A percentile compares a stretch with the other conserved stretches of the same genome.
phyloP scores from a whole-genome alignment of 2,797 vertebrate genomes.

The Pantherophis vulpinus region DNA sequence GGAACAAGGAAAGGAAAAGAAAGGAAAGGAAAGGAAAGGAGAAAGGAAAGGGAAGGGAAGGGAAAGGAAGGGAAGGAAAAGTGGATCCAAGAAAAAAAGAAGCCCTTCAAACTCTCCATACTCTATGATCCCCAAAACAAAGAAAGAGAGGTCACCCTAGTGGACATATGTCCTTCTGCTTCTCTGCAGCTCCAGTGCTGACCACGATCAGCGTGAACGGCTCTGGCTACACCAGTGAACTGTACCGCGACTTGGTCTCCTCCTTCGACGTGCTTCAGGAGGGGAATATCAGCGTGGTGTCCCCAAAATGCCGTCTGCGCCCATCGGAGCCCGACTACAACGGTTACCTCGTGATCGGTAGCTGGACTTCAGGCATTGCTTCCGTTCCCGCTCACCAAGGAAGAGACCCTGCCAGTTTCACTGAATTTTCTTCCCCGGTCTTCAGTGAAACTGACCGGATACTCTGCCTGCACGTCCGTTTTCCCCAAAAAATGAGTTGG shows the following conservation, averaged over 20 bases:
- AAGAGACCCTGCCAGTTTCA: not conserved
- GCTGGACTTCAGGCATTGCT: not conserved
- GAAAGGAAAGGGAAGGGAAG: too few relatives aligned
- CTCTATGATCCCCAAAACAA: not conserved
- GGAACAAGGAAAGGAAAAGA: not conserved
- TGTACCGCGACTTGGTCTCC: slow-evolving; percentile 80
- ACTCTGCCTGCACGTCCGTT: not conserved
- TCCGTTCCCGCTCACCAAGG: not conserved
- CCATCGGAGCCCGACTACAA: slow-evolving; percentile 73
- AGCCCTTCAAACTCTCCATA: fast-evolving
- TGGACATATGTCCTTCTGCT: not conserved
- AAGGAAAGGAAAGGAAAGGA: not conserved
- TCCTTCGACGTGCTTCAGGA: slow-evolving; percentile 79
- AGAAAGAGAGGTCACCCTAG: not conserved
- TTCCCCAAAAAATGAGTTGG: not conserved
- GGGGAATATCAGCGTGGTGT: slow-evolving; percentile 81
- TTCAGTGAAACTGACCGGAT: not conserved
- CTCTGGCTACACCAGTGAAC: slow-evolving; percentile 76
- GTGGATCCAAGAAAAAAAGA: too few relatives aligned
- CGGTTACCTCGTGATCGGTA: slow-evolving; percentile 70
- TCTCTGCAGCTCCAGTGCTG: slow-evolving; percentile 70
- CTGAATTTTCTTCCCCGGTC: not conserved
- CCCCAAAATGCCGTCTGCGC: slow-evolving; percentile 74
- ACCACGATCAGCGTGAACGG: slow-evolving; percentile 75
- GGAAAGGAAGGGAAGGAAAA: not conserved